These are phyloP conservation scores for Chascanopsetta lugubris DNA, from an alignment of 2,113 vertebrate genomes.

Conservation along the genomic window DNA sequence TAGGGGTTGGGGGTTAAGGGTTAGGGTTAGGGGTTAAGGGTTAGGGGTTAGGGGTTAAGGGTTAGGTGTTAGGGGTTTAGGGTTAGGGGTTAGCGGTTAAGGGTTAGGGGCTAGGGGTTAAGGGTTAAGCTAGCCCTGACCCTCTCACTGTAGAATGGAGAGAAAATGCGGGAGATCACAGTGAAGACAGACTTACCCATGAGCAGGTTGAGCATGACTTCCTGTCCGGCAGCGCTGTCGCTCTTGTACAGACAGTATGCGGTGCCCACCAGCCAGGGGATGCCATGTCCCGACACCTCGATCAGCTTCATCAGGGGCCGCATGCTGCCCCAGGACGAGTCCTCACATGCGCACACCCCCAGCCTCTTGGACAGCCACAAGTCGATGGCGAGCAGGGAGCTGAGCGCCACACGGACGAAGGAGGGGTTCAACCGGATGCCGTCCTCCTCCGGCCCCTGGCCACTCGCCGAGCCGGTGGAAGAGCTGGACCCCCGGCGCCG, in stretches of 20 bases:
- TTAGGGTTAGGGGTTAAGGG: too few relatives aligned
- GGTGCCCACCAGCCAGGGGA: slow-evolving; percentile 91
- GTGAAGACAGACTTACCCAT: slow-evolving; percentile 86
- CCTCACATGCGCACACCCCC: slow-evolving; percentile 92
- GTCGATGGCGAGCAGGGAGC: slow-evolving; percentile 93
- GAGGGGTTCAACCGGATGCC: slow-evolving; percentile 93
- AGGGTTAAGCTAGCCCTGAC: too few relatives aligned
- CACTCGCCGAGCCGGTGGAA: slow-evolving; percentile 70
- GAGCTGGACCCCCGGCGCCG: slow-evolving; percentile 87
- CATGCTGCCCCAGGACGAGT: slow-evolving; percentile 90
- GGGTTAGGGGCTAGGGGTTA: too few relatives aligned
- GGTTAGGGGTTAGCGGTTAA: too few relatives aligned
- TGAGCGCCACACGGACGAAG: slow-evolving; percentile 89
- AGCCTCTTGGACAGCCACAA: slow-evolving; percentile 95
- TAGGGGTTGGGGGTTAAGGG: too few relatives aligned
- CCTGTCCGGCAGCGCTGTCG: slow-evolving; percentile 89
- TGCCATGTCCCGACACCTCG: slow-evolving; percentile 94
- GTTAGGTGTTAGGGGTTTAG: too few relatives aligned
- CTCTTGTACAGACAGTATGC: slow-evolving; percentile 89
- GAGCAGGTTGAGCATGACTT: slow-evolving; percentile 94
- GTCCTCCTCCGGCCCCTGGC: slow-evolving; percentile 86
- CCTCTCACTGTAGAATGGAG: not conserved
- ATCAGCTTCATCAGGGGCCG: slow-evolving; percentile 93
- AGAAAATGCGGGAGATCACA: not conserved
- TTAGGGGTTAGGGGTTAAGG: too few relatives aligned